A percentile compares a stretch with the other conserved stretches of the same genome.
Conservation (phyloP, 2,113 vertebrate species). For the Syngnathus typhle region DNA sequence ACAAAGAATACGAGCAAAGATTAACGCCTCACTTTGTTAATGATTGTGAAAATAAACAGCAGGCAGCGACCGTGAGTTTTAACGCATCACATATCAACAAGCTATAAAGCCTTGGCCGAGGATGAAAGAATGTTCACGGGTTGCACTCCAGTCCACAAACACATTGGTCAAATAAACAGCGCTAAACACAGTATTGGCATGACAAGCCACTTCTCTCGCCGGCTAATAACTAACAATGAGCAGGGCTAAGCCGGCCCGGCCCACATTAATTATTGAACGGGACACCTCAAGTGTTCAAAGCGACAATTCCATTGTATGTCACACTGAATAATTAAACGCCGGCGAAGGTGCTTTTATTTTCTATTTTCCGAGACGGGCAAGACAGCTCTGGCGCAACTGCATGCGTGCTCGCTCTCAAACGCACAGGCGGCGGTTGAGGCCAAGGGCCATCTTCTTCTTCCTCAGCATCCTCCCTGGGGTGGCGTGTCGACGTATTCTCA, state of each 20-base stretch:
- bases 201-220: slow-evolving; percentile 54
- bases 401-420: slow-evolving; percentile 16
- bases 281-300: slow-evolving; percentile 68
- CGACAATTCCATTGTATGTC: slow-evolving; percentile 68
- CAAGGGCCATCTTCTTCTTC: slow-evolving; percentile 47
- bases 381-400: slow-evolving; percentile 25
- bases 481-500: slow-evolving; percentile 73
- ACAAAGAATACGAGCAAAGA: slow-evolving; percentile 32
- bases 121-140: slow-evolving; percentile 59
- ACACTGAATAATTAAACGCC: slow-evolving; percentile 63
- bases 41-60: slow-evolving; percentile 59
- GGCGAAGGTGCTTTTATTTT: slow-evolving; percentile 59
- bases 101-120: slow-evolving; percentile 55
- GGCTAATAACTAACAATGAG: slow-evolving; percentile 62
- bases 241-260: slow-evolving; percentile 53
- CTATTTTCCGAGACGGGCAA: slow-evolving; percentile 51
- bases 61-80: slow-evolving; percentile 29
- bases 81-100: slow-evolving; percentile 45
- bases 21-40: slow-evolving; percentile 56
- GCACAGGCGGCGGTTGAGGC: slow-evolving; percentile 49
- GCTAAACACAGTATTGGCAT: slow-evolving; percentile 52
- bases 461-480: slow-evolving; percentile 69
- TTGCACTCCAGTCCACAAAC: slow-evolving; percentile 57
- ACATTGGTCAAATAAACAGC: slow-evolving; percentile 61
- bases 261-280: slow-evolving; percentile 69